Conservation (phyloP, 2,888 invertebrate genomes). For the Epsilonema sp. region DNA sequence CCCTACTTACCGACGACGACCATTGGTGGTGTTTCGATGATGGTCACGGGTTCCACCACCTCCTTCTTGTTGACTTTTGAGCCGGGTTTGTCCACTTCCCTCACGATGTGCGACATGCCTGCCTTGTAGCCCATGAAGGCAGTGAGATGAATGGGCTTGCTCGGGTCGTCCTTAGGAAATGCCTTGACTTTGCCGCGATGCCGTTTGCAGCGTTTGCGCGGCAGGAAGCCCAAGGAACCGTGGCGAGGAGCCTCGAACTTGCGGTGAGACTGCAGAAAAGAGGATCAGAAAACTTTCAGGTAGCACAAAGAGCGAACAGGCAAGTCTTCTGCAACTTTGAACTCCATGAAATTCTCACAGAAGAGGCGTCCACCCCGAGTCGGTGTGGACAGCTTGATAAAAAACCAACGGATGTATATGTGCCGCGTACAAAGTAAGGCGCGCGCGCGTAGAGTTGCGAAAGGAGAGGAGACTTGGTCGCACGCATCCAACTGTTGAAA, state of each 20-base stretch:
- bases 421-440: too few relatives aligned
- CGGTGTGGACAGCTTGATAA: too few relatives aligned
- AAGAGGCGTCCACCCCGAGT: too few relatives aligned
- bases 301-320: too few relatives aligned
- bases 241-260: conserved; percentile 99
- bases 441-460: too few relatives aligned
- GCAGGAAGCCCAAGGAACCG: conserved; percentile 99
- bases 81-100: conserved; percentile 44
- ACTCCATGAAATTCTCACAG: too few relatives aligned
- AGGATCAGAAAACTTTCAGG: too few relatives aligned
- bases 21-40: conserved; percentile 95
- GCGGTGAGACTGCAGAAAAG: conserved; percentile 98
- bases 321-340: too few relatives aligned
- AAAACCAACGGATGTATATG: too few relatives aligned
- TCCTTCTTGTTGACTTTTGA: conserved; percentile 98
- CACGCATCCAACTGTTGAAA: too few relatives aligned
- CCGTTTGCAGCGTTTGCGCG: conserved; percentile 83
- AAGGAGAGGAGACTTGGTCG: too few relatives aligned
- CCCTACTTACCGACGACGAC: conserved; percentile 61
- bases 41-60: conserved; percentile 93
- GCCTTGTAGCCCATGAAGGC: conserved; percentile 97
- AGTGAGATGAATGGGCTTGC: conserved; percentile 76
- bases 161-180: conserved; percentile 90
- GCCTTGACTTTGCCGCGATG: conserved; percentile 99
- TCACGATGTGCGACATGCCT: conserved; percentile 97